Percentiles rank a stretch among this genome's conserved stretches.
These are phyloP conservation scores for Sesamia inferens DNA, from an alignment of 2,888 invertebrate species.

Conservation along the genomic window DNA sequence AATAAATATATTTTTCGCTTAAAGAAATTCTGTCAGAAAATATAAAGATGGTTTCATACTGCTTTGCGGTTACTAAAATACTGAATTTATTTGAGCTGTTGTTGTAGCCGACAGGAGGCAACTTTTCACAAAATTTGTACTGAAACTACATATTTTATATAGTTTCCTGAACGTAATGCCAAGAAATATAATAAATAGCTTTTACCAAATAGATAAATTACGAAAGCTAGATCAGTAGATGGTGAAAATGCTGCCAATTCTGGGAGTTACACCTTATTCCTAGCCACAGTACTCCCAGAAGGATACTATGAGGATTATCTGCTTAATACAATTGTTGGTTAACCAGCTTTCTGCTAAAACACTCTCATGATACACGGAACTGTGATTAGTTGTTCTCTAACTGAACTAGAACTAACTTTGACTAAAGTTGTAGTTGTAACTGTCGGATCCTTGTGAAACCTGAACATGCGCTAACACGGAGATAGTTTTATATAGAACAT, in stretches of 20 bases:
- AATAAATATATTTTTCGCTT: background rate
- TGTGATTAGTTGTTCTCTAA: conserved; percentile 22
- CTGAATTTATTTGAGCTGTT: conserved; percentile 5
- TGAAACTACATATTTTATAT: conserved; percentile 10
- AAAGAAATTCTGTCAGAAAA: background rate
- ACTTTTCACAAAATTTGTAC: conserved; percentile 5
- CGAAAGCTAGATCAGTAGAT: conserved; percentile 17
- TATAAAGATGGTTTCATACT: background rate
- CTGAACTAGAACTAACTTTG: conserved; percentile 18
- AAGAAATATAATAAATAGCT: conserved; percentile 42
- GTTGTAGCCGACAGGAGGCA: background rate
- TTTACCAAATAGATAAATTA: conserved; percentile 34
- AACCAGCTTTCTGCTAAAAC: conserved; percentile 17
- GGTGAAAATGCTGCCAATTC: too few relatives aligned
- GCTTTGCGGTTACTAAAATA: background rate
- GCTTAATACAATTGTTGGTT: conserved; percentile 17
- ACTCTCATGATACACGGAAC: conserved; percentile 19
- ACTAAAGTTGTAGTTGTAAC: conserved; percentile 2
- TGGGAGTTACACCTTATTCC: conserved; percentile 4
- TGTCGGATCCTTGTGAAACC: conserved; percentile 10
- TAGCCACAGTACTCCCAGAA: conserved; percentile 3
- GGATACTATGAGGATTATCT: conserved; percentile 14
- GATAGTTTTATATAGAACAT: background rate
- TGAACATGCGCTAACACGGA: background rate
- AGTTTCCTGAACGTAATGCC: conserved; percentile 15